Evolutionary conservation across 2,888 invertebrate species (phyloP), one percentile per base, ranked within the genome.

Genomic region (Eurois occulta): DNA sequence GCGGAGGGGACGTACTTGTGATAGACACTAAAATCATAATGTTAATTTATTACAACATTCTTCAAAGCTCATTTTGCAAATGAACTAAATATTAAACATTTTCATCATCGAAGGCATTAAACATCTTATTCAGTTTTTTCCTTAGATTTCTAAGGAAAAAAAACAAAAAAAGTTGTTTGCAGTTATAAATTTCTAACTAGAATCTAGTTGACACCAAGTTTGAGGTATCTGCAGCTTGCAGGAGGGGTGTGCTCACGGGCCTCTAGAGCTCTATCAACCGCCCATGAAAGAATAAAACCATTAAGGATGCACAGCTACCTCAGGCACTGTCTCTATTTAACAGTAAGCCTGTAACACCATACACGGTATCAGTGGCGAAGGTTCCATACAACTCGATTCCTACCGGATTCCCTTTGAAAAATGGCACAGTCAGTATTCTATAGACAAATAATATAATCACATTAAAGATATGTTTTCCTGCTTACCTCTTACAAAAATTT

Each of bases 1-100:
- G 64, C 99, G 97, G 32, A 99, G 95, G 0, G 99, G 99, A 1
- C 98, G 97, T 7, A 99, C 99, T 96, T 99, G 99, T 0, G 99
- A 98, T 48, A 99, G 95, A 35, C 99, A 99, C 98, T 99, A 94
- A 72, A 96, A 96, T 60, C 6, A 72, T 55, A 74, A 24, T 21
- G 13, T 13, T n/a, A 10, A 2, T n/a, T 11, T 21, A 41, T n/a
- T 43, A 28, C 21, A 18, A 28, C 16, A 60, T 60, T 60, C 24
- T 35, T 35, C n/a, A 55, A 52, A 52, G 24, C 24, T 52, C 24
- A 11, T 11, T 52, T 52, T 52, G 52, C 52, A 52, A 52, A n/a
- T 52, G n/a, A 52, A 28, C n/a, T n/a, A n/a, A n/a, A n/a, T n/a
- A n/a, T n/a, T n/a, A n/a, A n/a, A n/a, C n/a, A n/a, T n/a, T n/a